Percentiles rank a stretch among this genome's conserved stretches.
Conservation (phyloP, 2,888 invertebrate genomes). For the Sinelater perroti region DNA sequence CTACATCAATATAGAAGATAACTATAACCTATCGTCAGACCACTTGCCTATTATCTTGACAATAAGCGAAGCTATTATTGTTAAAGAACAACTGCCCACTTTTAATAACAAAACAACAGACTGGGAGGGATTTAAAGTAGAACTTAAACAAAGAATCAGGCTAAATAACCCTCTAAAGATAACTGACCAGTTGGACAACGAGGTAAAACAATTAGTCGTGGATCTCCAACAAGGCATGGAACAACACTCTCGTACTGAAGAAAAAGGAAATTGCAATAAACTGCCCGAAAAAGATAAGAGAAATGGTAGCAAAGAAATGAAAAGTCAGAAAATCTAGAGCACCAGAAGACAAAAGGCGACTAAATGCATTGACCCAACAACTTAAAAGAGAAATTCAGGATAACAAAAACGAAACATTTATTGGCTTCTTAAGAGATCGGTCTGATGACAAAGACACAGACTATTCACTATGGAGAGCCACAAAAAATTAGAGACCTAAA, state of each 20-base stretch:
- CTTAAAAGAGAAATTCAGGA: slow-evolving; percentile 30
- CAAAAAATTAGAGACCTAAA: slow-evolving; percentile 26
- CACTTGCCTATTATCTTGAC: neutral
- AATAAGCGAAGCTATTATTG: slow-evolving; percentile 1
- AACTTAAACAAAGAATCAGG: slow-evolving; percentile 9
- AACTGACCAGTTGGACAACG: slow-evolving; percentile 3
- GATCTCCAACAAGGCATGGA: slow-evolving; percentile 11
- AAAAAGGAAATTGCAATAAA: neutral
- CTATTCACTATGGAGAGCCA: slow-evolving; percentile 36
- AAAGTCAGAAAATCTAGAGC: slow-evolving; percentile 4
- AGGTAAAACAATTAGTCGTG: neutral
- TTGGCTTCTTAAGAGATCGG: slow-evolving; percentile 23
- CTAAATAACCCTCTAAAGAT: slow-evolving; percentile 6
- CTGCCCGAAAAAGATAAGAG: slow-evolving; percentile 7
- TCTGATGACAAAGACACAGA: slow-evolving; percentile 15
- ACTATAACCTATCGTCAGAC: slow-evolving; percentile 1
- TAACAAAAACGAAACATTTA: slow-evolving; percentile 27
- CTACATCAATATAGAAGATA: neutral
- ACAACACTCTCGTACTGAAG: slow-evolving; percentile 3
- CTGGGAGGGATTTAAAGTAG: slow-evolving; percentile 10
- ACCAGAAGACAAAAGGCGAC: slow-evolving; percentile 1
- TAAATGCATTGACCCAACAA: slow-evolving; percentile 37
- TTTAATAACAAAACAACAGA: slow-evolving; percentile 3
- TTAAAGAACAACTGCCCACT: neutral
- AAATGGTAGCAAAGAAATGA: neutral